Percentiles rank a stretch among this genome's conserved stretches.
Conservation (phyloP, 2,797 vertebrate genomes). For the Silurus lanzhouensis region DNA sequence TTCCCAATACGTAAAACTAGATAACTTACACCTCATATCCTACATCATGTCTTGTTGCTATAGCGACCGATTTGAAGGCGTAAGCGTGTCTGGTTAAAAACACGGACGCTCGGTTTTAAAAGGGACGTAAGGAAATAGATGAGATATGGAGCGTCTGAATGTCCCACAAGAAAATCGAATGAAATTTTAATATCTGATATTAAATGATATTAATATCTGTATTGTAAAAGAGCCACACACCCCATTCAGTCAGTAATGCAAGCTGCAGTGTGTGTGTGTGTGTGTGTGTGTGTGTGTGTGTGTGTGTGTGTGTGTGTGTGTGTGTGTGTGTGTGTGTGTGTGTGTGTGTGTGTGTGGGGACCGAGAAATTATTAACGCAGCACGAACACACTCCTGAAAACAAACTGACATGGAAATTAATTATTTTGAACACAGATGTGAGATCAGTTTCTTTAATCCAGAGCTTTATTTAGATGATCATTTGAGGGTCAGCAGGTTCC, state of each 20-base stretch:
- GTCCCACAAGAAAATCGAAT: conserved; percentile 39
- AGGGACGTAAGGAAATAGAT: neutral
- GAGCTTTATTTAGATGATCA: conserved; percentile 1
- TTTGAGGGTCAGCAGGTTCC: neutral
- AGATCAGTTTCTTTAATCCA: conserved; percentile 6
- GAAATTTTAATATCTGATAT: too few relatives aligned
- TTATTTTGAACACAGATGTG: neutral
- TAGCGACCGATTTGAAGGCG: neutral
- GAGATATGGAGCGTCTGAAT: neutral
- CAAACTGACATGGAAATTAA: neutral
- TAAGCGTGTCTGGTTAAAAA: too few relatives aligned
- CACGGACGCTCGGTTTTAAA: neutral
- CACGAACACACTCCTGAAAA: conserved; percentile 18
- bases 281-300: neutral
- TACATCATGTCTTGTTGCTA: neutral
- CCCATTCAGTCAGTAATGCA: too few relatives aligned
- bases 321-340: neutral
- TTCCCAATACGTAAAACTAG: neutral
- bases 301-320: neutral
- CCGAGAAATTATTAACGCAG: conserved; percentile 14
- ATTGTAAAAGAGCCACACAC: neutral
- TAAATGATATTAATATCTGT: conserved; percentile 25
- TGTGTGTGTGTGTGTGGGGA: neutral
- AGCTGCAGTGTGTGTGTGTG: neutral
- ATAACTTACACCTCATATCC: neutral